These are phyloP conservation scores for Micropoecilia bifurca DNA, from an alignment of 2,797 vertebrate species.

Conservation along the genomic window DNA sequence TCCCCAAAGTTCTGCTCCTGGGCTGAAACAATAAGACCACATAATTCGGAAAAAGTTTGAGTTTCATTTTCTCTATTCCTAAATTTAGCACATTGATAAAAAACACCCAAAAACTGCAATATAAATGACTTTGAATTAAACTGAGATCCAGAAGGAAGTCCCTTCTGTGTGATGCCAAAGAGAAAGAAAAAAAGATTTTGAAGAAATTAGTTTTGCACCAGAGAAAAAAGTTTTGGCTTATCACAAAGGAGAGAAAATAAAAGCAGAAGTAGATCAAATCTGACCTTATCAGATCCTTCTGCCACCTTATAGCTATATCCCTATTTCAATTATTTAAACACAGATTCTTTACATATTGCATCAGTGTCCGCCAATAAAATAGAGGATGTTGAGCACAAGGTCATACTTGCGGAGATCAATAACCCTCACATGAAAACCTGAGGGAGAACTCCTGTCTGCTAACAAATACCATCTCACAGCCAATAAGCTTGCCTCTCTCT, in stretches of 20 bases:
- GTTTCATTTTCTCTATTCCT: neutral
- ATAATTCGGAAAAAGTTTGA: conserved; percentile 5
- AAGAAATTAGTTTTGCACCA: neutral
- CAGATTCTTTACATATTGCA: conserved; percentile 4
- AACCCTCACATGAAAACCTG: conserved; percentile 5
- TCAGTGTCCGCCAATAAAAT: conserved; percentile 8
- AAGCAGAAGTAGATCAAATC: neutral
- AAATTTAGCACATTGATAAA: conserved; percentile 10
- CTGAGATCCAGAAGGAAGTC: conserved; percentile 5
- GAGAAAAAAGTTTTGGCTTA: neutral
- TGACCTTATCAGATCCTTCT: neutral
- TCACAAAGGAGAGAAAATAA: neutral
- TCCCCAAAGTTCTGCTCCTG: conserved; percentile 80
- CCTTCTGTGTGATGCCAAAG: neutral
- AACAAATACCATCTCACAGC: conserved; percentile 32
- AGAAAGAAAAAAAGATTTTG: neutral
- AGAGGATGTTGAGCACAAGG: conserved; percentile 25
- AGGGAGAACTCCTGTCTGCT: conserved; percentile 21
- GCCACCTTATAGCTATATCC: conserved; percentile 8
- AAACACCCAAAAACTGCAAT: neutral
- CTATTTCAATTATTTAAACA: conserved; percentile 13
- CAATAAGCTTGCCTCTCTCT: conserved; percentile 18
- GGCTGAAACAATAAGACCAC: conserved; percentile 73
- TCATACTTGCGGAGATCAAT: conserved; percentile 33
- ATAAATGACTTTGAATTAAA: conserved; percentile 16